Conservation (phyloP, 2,888 invertebrate species). For the Ischnus inquisitorius region DNA sequence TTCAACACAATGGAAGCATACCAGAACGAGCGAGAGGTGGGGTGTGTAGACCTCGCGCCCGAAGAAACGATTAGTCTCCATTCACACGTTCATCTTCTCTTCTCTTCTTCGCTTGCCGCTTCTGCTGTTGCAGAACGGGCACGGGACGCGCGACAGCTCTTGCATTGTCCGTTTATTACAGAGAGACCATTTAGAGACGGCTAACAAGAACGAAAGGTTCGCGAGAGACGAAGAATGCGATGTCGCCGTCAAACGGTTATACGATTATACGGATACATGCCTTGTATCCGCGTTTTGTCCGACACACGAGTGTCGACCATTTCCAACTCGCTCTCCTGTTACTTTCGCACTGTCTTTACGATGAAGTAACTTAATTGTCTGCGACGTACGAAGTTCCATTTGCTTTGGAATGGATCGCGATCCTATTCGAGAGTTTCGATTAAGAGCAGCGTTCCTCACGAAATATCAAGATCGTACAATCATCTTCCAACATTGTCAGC, state of each 20-base stretch:
- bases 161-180: slow-evolving; percentile 72
- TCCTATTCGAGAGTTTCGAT: neutral
- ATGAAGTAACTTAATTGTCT: neutral
- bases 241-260: slow-evolving; percentile 8
- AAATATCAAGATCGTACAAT: too few species aligned
- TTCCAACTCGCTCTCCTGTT: neutral
- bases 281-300: slow-evolving; percentile 32
- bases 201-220: slow-evolving; percentile 50
- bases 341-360: neutral
- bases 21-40: slow-evolving; percentile 49
- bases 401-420: neutral
- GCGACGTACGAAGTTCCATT: neutral
- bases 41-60: slow-evolving; percentile 67
- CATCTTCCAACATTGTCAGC: too few species aligned
- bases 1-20: slow-evolving; percentile 43
- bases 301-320: neutral
- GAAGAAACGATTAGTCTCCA: slow-evolving; percentile 74
- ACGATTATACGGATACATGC: neutral
- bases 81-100: slow-evolving; percentile 73
- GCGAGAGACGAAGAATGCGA: slow-evolving; percentile 40
- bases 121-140: slow-evolving; percentile 17
- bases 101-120: slow-evolving; percentile 37
- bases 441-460: too few species aligned
- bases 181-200: slow-evolving; percentile 63
- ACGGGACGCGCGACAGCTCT: slow-evolving; percentile 60